Evolutionary conservation across 2,113 vertebrate species (phyloP).

Genomic region (Gymnobelideus leadbeateri): DNA sequence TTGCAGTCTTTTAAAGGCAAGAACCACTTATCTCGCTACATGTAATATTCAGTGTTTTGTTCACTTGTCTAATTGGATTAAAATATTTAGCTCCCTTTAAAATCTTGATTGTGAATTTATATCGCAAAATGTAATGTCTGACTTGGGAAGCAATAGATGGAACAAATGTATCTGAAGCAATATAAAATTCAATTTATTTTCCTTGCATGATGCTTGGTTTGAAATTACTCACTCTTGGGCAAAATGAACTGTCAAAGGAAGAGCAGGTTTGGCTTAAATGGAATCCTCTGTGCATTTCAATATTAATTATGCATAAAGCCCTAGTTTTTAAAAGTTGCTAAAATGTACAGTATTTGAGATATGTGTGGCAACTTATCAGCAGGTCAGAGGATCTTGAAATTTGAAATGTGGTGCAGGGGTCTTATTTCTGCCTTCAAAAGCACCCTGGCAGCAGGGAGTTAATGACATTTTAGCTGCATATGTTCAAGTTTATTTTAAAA

Average conservation of each 20-base stretch:
- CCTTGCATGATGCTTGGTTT: slow-evolving; percentile 10
- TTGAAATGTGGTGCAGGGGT: slow-evolving; percentile 24
- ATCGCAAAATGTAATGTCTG: slow-evolving; percentile 63
- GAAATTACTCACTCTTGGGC: slow-evolving; percentile 46
- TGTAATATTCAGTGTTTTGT: slow-evolving; percentile 79
- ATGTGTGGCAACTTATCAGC: neutral
- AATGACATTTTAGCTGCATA: slow-evolving; percentile 82
- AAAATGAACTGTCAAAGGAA: slow-evolving; percentile 30
- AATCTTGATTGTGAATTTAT: slow-evolving; percentile 72
- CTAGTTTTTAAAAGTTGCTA: neutral
- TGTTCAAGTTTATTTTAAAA: slow-evolving; percentile 80
- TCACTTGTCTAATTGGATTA: slow-evolving; percentile 73
- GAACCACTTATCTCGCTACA: slow-evolving; percentile 72
- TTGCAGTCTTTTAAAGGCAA: slow-evolving; percentile 79
- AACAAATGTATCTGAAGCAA: slow-evolving; percentile 51
- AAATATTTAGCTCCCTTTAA: slow-evolving; percentile 78
- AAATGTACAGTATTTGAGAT: too few species aligned
- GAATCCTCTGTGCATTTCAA: neutral
- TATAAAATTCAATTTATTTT: slow-evolving; percentile 41
- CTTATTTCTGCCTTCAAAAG: slow-evolving; percentile 78
- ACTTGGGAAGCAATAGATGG: slow-evolving; percentile 57
- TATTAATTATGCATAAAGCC: neutral
- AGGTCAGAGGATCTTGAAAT: neutral
- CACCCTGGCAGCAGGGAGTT: slow-evolving; percentile 81
- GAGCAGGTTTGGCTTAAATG: slow-evolving; percentile 9